phyloP scores from a whole-genome alignment of 1,140 invertebrate genomes.

The Euwallacea fornicatus region DNA sequence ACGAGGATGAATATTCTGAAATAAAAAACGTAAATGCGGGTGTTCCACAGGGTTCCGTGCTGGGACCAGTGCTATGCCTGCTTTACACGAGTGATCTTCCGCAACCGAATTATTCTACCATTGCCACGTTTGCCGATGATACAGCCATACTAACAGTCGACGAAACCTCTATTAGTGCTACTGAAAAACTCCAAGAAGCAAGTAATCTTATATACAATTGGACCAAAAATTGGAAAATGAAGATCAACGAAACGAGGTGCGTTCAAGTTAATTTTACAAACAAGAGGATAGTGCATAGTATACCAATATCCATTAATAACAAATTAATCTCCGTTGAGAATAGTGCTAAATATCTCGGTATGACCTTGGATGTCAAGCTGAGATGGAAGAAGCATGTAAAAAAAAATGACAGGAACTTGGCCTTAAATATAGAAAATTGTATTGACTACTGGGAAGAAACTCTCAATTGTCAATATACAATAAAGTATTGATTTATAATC shows the following conservation, averaged over 20 bases:
- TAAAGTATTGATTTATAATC: too few species aligned
- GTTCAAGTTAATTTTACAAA: too few species aligned
- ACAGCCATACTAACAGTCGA: too few species aligned
- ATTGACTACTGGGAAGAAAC: conserved; percentile 9
- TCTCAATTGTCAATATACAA: too few species aligned
- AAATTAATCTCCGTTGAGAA: too few species aligned
- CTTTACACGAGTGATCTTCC: background rate
- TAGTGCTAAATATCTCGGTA: too few species aligned
- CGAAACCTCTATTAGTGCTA: too few species aligned
- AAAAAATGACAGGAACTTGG: conserved; percentile 3
- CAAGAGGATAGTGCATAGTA: background rate
- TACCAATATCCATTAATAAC: background rate
- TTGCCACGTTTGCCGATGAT: too few species aligned
- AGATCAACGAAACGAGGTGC: background rate
- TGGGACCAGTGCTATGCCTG: background rate
- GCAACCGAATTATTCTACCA: conserved; percentile 2
- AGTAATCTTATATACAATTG: background rate
- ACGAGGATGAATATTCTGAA: too few species aligned
- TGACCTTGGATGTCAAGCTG: background rate
- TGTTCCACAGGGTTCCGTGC: too few species aligned
- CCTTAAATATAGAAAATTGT: conserved; percentile 16
- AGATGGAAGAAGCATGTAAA: background rate
- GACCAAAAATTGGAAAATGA: conserved; percentile 11
- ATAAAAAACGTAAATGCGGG: too few species aligned
- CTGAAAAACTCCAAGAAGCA: background rate